Base-by-base conservation (phyloP, 2,797 vertebrate species). In the Lindbergichthys nudifrons region DNA sequence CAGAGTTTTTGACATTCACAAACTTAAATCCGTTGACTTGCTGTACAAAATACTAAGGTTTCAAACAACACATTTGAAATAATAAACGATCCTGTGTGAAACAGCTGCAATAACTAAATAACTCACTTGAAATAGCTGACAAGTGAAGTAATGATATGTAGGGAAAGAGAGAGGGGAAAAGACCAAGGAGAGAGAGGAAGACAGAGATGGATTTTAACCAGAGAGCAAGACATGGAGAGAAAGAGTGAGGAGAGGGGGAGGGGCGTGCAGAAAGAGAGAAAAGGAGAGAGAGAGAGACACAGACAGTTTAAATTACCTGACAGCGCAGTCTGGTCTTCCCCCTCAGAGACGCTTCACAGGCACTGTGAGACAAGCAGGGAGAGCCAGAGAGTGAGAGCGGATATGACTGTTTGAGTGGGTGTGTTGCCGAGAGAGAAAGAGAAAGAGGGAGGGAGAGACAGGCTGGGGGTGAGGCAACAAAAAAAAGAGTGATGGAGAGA, bases 321-420 rank as follows among this genome's bases (percentile, higher is more conserved):
- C 89, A 84, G 88, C 88, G 89, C 87, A 90, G 89, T 89, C 91
- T 89, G 91, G 92, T 92, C 89, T 93, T 91, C 87, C 91, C 90
- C 91, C 90, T 88, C 89, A 90, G 87, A 90, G 91, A 92, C 88
- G 90, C 90, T 93, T 93, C 92, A 92, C 91, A 93, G 89, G 80
- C 92, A 91, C 92, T 93, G 91, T 81, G 91, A 93, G 91, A 92
- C 91, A 82, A 90, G 90, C 88, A 92, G 87, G 86, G 87, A 93
- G 89, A 92, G 88, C 78, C 85, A 89, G 87, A 90, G 91, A 92
- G 85, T 83, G 86, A 88, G 92, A 93, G 89, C 87, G 90, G 90
- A 92, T 93, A 91, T 92, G 91, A 91, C 88, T 92, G 85, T 91
- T 88, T 93, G 92, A 92, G 92, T 93, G 91, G 92, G 92, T 92